These are phyloP conservation scores for Rotaria macrura DNA, from an alignment of 2,888 invertebrate species.

Conservation along the genomic window DNA sequence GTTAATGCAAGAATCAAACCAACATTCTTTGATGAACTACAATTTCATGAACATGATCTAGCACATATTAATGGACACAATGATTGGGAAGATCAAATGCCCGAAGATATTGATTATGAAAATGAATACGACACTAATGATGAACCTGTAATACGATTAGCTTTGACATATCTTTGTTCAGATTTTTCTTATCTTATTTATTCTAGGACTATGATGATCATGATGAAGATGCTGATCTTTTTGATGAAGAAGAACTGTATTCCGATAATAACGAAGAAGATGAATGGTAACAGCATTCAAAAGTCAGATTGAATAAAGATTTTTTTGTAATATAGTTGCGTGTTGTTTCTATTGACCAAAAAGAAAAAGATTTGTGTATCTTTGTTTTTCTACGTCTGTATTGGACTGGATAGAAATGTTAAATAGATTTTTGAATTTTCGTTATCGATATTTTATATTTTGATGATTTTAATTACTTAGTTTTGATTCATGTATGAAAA, in stretches of 20 bases:
- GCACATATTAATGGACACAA: neutral
- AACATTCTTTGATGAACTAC: neutral
- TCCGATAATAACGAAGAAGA: neutral
- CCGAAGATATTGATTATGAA: neutral
- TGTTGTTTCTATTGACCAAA: neutral
- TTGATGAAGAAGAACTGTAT: neutral
- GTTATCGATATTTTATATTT: no score
- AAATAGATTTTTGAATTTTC: no score
- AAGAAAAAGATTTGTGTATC: neutral
- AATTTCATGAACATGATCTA: neutral
- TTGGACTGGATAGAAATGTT: no score
- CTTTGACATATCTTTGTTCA: neutral
- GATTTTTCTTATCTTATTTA: neutral
- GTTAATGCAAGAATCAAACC: neutral
- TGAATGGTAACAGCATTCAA: neutral
- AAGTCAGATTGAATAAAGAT: neutral
- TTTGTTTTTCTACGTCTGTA: neutral
- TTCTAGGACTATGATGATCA: neutral
- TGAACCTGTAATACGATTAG: neutral
- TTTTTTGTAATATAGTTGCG: neutral
- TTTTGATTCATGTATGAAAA: no score
- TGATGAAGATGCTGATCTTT: neutral
- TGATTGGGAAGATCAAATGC: neutral
- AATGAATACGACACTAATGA: neutral
- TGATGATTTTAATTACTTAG: no score